Percentiles rank a stretch among this genome's conserved stretches.
phyloP scores from a whole-genome alignment of 2,888 invertebrate species.

The Ecliptopera silaceata region DNA sequence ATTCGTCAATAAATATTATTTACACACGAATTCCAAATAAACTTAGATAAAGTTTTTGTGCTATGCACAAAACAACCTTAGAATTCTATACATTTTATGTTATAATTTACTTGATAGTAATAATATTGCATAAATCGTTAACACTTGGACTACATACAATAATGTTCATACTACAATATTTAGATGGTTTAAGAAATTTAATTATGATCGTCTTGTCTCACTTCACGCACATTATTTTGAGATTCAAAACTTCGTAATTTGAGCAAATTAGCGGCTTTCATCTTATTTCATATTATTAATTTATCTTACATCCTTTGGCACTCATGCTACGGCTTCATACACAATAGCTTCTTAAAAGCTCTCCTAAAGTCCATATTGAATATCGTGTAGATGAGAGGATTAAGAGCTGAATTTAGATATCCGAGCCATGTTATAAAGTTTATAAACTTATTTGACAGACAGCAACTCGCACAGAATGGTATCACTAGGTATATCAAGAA shows the following conservation, averaged over 20 bases:
- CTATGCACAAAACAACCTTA: constrained; percentile 62
- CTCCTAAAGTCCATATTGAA: constrained; percentile 96
- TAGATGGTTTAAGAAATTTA: constrained; percentile 27
- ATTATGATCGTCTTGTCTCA: constrained; percentile 24
- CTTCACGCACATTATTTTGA: constrained; percentile 40
- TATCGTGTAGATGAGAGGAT: constrained; percentile 97
- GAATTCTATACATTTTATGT: constrained; percentile 45
- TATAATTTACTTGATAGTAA: constrained; percentile 20
- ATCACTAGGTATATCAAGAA: constrained; percentile 97
- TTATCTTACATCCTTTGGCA: constrained; percentile 59
- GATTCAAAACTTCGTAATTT: constrained; percentile 57
- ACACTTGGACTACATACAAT: constrained; percentile 29
- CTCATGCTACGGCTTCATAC: constrained; percentile 63
- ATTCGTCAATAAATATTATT: constrained; percentile 52
- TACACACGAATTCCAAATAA: constrained; percentile 40
- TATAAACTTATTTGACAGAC: constrained; percentile 90
- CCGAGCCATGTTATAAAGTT: constrained; percentile 97
- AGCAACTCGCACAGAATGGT: constrained; percentile 93
- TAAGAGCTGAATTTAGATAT: constrained; percentile 94
- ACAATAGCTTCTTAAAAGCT: constrained; percentile 91
- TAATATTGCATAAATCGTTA: constrained; percentile 34
- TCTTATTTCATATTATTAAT: constrained; percentile 41
- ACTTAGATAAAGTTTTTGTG: constrained; percentile 40
- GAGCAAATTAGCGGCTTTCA: constrained; percentile 69
- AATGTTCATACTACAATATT: constrained; percentile 26